phyloP scores from a whole-genome alignment of 2,888 invertebrate species.

The Agrenia bidenticulata region DNA sequence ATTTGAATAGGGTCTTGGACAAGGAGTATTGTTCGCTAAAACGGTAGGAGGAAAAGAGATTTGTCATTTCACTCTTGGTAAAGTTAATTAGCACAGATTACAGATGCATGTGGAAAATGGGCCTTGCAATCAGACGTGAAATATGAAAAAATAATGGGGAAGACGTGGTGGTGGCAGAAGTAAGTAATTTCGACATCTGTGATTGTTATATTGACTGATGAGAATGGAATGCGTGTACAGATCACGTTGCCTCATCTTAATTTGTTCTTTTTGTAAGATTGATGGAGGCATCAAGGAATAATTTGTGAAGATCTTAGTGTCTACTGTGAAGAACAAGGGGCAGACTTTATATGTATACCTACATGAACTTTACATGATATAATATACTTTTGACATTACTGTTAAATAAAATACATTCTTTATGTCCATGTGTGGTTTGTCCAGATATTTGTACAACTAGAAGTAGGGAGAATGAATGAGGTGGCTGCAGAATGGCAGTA shows the following conservation, averaged over 20 bases:
- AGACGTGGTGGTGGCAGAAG: neutral
- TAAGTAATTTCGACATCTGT: constrained; percentile 18
- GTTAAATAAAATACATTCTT: too few species aligned
- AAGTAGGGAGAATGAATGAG: constrained; percentile 18
- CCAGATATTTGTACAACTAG: neutral
- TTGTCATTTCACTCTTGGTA: constrained; percentile 23
- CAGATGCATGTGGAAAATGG: neutral
- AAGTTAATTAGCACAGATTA: constrained; percentile 17
- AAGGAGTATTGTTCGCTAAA: constrained; percentile 18
- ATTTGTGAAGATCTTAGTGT: constrained; percentile 18
- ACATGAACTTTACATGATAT: too few species aligned
- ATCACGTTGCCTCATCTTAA: constrained; percentile 31
- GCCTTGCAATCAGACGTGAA: constrained; percentile 18
- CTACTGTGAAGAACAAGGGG: neutral
- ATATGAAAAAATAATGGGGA: constrained; percentile 18
- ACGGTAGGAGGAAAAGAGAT: constrained; percentile 27
- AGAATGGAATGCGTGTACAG: constrained; percentile 16
- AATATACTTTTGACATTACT: too few species aligned
- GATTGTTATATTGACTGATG: constrained; percentile 24
- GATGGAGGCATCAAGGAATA: constrained; percentile 35
- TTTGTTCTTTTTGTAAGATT: constrained; percentile 32
- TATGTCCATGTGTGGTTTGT: too few species aligned
- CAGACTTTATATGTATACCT: too few species aligned
- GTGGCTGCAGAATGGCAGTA: neutral
- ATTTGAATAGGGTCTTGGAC: constrained; percentile 13